Percentiles rank a stretch among this genome's conserved stretches.
These are phyloP conservation scores for Macaca mulatta DNA, from an alignment of 2,113 vertebrate genomes.

Conservation along the genomic window DNA sequence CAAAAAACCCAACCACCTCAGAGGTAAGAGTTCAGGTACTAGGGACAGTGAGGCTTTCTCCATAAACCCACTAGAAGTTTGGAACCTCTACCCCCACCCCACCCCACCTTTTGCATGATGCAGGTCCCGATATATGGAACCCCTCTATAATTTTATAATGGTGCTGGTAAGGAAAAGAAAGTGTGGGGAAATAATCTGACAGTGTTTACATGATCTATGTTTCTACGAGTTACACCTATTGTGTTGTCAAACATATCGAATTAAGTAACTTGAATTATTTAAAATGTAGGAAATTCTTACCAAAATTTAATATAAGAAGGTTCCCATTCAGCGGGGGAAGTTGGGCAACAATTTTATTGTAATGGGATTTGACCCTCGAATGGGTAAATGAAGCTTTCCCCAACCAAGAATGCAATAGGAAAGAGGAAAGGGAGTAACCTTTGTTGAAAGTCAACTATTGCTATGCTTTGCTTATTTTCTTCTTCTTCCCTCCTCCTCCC, in stretches of 20 bases:
- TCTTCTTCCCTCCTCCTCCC: neutral
- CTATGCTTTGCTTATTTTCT: neutral
- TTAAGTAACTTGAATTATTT: neutral
- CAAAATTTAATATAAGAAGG: neutral
- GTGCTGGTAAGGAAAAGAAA: conserved; percentile 2
- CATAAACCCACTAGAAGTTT: neutral
- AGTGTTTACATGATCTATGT: neutral
- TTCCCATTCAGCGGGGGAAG: neutral
- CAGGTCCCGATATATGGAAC: neutral
- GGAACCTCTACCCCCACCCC: neutral
- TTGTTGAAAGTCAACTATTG: neutral
- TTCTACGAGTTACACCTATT: neutral
- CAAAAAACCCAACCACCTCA: no score
- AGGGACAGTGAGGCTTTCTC: neutral
- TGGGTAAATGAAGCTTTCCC: neutral
- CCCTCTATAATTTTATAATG: neutral
- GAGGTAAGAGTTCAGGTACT: neutral
- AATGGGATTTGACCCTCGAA: neutral
- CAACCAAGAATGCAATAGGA: neutral
- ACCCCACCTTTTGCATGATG: neutral
- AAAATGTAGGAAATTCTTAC: neutral
- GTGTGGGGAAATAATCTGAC: neutral
- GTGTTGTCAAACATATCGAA: neutral
- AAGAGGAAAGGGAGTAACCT: neutral
- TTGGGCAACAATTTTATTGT: neutral